phyloP scores from a whole-genome alignment of 2,888 invertebrate genomes.

The Mimas tiliae region DNA sequence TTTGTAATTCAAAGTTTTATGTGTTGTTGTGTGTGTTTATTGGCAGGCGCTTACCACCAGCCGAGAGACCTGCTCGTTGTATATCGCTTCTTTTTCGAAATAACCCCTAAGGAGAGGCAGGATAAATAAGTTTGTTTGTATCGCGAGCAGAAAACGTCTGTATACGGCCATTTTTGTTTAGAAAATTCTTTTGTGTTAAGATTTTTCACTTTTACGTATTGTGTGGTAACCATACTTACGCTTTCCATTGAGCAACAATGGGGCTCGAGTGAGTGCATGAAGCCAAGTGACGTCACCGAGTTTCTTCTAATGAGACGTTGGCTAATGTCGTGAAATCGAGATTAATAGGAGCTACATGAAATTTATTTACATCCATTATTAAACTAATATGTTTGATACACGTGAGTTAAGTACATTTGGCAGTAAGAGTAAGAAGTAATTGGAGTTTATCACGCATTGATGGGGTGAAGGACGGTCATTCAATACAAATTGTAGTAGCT shows the following conservation, averaged over 20 bases:
- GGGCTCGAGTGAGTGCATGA: slow-evolving; percentile 2
- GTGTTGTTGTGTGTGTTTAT: no score
- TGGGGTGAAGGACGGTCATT: neutral
- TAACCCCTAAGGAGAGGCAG: no score
- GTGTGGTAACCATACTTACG: slow-evolving; percentile 3
- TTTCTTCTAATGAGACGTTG: slow-evolving; percentile 19
- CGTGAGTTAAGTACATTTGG: neutral
- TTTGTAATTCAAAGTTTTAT: no score
- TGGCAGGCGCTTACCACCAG: no score
- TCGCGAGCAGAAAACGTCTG: no score
- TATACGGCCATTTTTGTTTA: no score
- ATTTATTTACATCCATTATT: neutral
- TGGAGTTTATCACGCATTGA: no score
- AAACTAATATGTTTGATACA: slow-evolving; percentile 3
- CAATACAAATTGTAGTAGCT: neutral
- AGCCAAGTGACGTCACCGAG: slow-evolving; percentile 16
- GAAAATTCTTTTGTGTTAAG: neutral
- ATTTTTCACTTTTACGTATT: neutral
- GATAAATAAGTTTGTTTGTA: no score
- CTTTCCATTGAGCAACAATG: slow-evolving; percentile 17
- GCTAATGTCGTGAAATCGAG: slow-evolving; percentile 1
- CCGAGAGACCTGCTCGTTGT: no score
- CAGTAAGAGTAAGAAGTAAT: no score
- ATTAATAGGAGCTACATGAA: slow-evolving; percentile 11
- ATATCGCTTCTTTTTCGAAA: no score